Evolutionary conservation across 2,888 invertebrate species (phyloP), one percentile per base, ranked within the genome.

Genomic region (Tiliacea aurago): DNA sequence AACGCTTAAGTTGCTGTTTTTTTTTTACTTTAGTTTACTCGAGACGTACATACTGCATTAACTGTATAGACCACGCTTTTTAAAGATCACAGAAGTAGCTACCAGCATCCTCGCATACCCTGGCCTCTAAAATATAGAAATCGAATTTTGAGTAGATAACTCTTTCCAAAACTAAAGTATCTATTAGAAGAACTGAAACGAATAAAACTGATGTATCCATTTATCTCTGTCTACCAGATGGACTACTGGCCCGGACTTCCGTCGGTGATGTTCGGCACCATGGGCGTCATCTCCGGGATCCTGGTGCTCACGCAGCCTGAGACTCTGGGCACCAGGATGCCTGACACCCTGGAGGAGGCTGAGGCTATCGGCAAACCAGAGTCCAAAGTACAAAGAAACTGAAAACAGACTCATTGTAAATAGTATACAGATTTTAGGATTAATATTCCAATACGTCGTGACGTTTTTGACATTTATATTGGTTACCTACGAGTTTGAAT

Each of bases 281-380:
- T 97, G 93, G 97, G 96, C 1, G 86, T 96, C 41, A 80, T 96
- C 28, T 95, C 97, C 0, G 97, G 97, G 0, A 64, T 94, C n/a
- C 90, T 97, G 71, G 95, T 97, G 7, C 93, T 97, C 61, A 95
- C 96, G 53, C 97, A 97, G 88, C 97, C 97, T 0, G 97, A 97
- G 92, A 97, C 97, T 0, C 95, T 97, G 20, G 97, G 97, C 79
- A 92, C 95, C 20, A 96, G 95, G 78, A 91, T 97, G 91, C 97
- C 97, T 0, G 97, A 97, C 83, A 97, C 97, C 13, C 92, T 97
- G 53, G 95, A 95, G 20, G 97, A 97, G 76, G 97, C 97, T 0
- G 96, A 97, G 70, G 92, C 92, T 0, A 83, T 95, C 9, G 95
- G 95, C 10, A 80, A 28, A 0, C 88, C 90, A 5, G 77, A 86